Conservation (phyloP, 2,113 vertebrate genomes). For the Ia io region DNA sequence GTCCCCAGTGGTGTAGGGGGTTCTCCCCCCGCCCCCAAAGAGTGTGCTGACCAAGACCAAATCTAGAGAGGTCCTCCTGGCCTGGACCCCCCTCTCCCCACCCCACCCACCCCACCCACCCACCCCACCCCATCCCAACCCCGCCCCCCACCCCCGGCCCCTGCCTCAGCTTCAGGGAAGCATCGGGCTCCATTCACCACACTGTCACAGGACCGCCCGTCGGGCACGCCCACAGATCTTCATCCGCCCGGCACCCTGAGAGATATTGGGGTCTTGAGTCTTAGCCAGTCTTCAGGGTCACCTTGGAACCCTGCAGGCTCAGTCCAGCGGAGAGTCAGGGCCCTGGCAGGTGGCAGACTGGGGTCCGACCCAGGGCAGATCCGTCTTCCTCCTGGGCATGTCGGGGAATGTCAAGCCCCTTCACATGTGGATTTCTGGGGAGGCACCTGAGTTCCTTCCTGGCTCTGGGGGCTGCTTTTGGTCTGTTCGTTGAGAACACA, state of each 20-base stretch:
- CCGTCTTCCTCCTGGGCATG: neutral
- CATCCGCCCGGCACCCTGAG: too few relatives aligned
- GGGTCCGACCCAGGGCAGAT: neutral
- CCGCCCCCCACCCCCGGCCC: too few relatives aligned
- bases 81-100: too few relatives aligned
- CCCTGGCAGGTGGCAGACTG: too few relatives aligned
- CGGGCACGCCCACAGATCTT: too few relatives aligned
- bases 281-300: neutral
- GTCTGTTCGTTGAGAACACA: too few relatives aligned
- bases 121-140: too few relatives aligned
- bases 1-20: neutral
- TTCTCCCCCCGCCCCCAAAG: too few relatives aligned
- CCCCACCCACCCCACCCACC: too few relatives aligned
- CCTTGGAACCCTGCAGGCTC: neutral
- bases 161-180: neutral
- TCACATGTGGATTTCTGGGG: too few relatives aligned
- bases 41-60: neutral
- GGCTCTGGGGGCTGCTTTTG: neutral
- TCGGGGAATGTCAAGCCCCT: neutral
- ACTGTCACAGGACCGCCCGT: neutral
- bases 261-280: neutral
- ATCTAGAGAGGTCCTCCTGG: neutral
- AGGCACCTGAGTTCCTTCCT: neutral
- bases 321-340: neutral
- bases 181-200: neutral